These are phyloP conservation scores for Siphlonurus alternatus DNA, from an alignment of 2,888 invertebrate genomes.

Conservation along the genomic window DNA sequence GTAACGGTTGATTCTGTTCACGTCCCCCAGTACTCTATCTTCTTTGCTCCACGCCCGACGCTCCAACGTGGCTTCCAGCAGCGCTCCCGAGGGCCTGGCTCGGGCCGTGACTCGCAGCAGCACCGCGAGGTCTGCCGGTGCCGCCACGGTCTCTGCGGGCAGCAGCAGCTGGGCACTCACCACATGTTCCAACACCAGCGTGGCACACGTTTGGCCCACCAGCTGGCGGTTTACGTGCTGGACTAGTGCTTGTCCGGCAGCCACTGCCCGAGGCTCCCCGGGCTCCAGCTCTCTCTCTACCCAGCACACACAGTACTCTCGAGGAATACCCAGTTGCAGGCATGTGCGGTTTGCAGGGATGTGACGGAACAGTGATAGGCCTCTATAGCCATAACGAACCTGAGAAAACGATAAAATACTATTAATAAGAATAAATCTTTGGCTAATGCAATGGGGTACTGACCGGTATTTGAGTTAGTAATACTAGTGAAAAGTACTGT, in stretches of 20 bases:
- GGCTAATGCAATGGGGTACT: no score
- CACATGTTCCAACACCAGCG: constrained; percentile 6
- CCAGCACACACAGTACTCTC: constrained; percentile 26
- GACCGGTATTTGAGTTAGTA: no score
- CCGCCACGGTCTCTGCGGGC: constrained; percentile 1
- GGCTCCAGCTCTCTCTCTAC: constrained; percentile 15
- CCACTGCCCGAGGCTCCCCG: constrained; percentile 13
- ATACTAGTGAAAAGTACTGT: no score
- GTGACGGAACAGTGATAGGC: constrained; percentile 18
- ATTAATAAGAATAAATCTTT: no score
- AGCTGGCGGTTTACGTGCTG: constrained; percentile 16
- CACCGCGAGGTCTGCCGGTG: constrained; percentile 1
- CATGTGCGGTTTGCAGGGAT: constrained; percentile 24
- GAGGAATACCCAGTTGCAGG: constrained; percentile 22
- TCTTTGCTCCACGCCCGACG: constrained; percentile 6
- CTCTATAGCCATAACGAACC: constrained; percentile 8
- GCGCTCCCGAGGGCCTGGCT: constrained; percentile 2
- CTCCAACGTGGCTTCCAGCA: constrained; percentile 9
- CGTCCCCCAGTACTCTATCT: constrained; percentile 7
- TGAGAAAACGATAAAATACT: no score
- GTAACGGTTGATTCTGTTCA: constrained; percentile 9
- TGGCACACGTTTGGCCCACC: constrained; percentile 1
- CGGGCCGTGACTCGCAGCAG: constrained; percentile 1
- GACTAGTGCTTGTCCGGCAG: constrained; percentile 16
- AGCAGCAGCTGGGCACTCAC: constrained; percentile 8